These are phyloP conservation scores for Drosophila erecta DNA, from an alignment of 1,140 invertebrate genomes.

Conservation along the genomic window DNA sequence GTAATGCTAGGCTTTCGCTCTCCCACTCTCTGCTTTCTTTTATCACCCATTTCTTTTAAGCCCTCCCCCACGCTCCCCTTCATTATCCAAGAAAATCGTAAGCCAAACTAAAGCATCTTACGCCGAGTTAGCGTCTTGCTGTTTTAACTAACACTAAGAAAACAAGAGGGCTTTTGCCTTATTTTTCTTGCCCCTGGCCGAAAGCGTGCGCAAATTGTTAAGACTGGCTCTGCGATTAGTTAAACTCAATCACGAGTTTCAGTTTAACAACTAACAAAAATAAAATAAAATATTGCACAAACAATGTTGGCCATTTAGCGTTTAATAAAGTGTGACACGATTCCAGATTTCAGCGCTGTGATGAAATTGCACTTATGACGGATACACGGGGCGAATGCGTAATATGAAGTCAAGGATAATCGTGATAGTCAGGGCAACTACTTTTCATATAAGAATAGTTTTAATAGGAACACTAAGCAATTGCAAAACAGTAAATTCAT, in stretches of 20 bases:
- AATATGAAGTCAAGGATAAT: conserved; percentile 11
- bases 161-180: conserved; percentile 28
- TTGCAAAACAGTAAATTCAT: neutral
- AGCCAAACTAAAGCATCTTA: conserved; percentile 70
- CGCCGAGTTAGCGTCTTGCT: conserved; percentile 50
- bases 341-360: conserved; percentile 18
- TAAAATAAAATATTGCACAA: conserved; percentile 42
- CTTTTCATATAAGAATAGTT: no score
- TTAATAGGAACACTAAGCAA: neutral
- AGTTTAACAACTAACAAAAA: conserved; percentile 62
- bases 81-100: conserved; percentile 40
- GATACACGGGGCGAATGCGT: conserved; percentile 32
- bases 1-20: conserved; percentile 29
- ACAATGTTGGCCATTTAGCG: conserved; percentile 30
- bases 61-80: neutral
- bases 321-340: conserved; percentile 35
- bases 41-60: neutral
- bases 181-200: conserved; percentile 11
- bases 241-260: conserved; percentile 64
- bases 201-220: conserved; percentile 71
- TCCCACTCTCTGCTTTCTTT: neutral
- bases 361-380: conserved; percentile 35
- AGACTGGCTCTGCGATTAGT: conserved; percentile 33
- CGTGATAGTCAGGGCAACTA: neutral
- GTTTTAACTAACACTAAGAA: conserved; percentile 44